These are phyloP conservation scores for Aeoliscus strigatus DNA, from an alignment of 2,797 vertebrate genomes.

Conservation along the genomic window DNA sequence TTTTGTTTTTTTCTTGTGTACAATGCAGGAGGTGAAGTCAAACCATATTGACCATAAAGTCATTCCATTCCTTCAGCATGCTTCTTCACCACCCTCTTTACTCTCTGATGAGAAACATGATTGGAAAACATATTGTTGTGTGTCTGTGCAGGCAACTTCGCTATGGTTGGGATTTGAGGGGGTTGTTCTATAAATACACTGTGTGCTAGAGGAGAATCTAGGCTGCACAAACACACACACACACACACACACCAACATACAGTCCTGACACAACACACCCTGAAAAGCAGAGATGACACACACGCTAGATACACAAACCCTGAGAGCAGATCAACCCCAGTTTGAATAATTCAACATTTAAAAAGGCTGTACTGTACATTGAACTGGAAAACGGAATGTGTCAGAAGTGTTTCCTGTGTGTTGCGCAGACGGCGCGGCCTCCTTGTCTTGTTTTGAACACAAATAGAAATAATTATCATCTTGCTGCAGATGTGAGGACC, in stretches of 20 bases:
- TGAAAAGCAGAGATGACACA: constrained; percentile 21
- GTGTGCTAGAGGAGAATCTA: constrained; percentile 64
- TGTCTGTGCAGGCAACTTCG: constrained; percentile 56
- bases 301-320: too few species aligned
- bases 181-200: constrained; percentile 69
- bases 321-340: too few species aligned
- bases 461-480: too few species aligned
- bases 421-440: too few species aligned
- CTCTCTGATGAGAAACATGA: constrained; percentile 38
- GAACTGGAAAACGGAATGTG: constrained; percentile 4
- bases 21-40: too few species aligned
- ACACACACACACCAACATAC: constrained; percentile 42
- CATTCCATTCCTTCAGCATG: not conserved
- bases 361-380: constrained; percentile 1
- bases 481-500: too few species aligned
- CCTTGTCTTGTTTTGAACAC: constrained; percentile 4
- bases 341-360: too few species aligned
- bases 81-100: constrained; percentile 19
- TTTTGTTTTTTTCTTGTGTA: too few species aligned
- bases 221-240: constrained; percentile 56
- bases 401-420: not conserved
- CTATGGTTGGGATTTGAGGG: constrained; percentile 61
- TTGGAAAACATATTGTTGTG: constrained; percentile 45
- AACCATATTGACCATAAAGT: too few species aligned
- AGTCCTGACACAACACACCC: constrained; percentile 31